Percentiles rank a stretch among this genome's conserved stretches.
Evolutionary conservation across 1,140 invertebrate genomes (phyloP).

Genomic region (Adoxophyes honmai): DNA sequence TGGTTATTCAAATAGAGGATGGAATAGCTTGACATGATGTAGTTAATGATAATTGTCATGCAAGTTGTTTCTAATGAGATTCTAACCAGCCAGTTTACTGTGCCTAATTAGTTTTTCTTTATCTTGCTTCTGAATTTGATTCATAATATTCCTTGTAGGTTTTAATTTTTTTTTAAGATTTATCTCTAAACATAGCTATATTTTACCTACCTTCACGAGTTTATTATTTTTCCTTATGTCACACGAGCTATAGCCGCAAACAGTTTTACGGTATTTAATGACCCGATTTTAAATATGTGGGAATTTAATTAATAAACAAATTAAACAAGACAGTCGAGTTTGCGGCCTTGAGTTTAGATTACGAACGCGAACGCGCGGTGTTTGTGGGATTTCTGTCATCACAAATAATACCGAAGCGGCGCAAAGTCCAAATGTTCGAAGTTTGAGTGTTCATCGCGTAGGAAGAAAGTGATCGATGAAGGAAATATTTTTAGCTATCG

Average conservation of each 20-base stretch:
- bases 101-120: no score
- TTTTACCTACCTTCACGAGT: no score
- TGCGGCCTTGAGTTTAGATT: neutral
- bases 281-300: neutral
- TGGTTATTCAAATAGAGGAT: no score
- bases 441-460: slow-evolving; percentile 1
- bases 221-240: no score
- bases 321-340: neutral
- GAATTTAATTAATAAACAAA: neutral
- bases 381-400: neutral
- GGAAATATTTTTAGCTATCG: slow-evolving; percentile 9
- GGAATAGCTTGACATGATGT: no score
- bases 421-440: slow-evolving; percentile 10
- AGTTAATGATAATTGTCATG: neutral
- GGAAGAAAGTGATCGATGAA: slow-evolving; percentile 7
- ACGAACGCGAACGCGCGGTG: neutral
- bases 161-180: no score
- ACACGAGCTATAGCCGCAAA: no score
- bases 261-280: neutral
- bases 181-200: no score
- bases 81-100: neutral
- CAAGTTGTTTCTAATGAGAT: slow-evolving; percentile 1
- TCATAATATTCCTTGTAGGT: no score
- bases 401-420: neutral
- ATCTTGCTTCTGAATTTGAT: no score